Evolutionary conservation across 2,797 vertebrate genomes (phyloP).

Genomic region (Adrianichthys oophorus): DNA sequence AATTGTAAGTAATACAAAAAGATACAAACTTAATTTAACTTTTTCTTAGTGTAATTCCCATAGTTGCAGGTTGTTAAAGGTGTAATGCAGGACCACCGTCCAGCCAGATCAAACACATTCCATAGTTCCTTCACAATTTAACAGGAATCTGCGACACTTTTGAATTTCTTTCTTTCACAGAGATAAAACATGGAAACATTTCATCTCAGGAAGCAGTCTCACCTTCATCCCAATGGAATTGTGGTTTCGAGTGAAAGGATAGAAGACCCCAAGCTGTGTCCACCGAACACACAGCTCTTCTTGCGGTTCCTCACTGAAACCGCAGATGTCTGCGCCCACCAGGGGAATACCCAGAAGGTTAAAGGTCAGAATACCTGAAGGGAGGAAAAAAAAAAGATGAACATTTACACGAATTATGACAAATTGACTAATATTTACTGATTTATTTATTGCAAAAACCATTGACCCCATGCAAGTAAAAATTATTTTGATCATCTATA

Average conservation of each 20-base stretch:
- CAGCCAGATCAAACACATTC: too few species aligned
- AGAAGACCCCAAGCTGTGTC: conserved; percentile 90
- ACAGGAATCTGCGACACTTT: too few species aligned
- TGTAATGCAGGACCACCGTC: too few species aligned
- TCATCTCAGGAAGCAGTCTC: not conserved
- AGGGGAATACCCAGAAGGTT: conserved; percentile 86
- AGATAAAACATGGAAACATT: not conserved
- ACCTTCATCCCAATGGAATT: conserved; percentile 78
- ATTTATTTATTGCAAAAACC: not conserved
- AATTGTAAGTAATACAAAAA: too few species aligned
- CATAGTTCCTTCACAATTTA: too few species aligned
- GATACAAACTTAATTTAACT: too few species aligned
- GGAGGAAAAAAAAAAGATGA: not conserved
- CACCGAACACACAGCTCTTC: conserved; percentile 89
- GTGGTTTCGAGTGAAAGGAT: conserved; percentile 89
- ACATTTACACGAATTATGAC: not conserved
- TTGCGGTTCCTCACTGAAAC: conserved; percentile 80
- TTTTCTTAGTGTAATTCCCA: too few species aligned
- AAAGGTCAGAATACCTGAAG: conserved; percentile 86
- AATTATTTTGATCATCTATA: too few species aligned
- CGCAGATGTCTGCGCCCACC: conserved; percentile 87
- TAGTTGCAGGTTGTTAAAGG: too few species aligned
- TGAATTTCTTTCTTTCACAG: too few species aligned
- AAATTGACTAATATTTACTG: not conserved
- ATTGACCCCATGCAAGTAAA: not conserved